Base-by-base conservation (phyloP, 2,888 invertebrate species). In the Therioaphis trifolii region DNA sequence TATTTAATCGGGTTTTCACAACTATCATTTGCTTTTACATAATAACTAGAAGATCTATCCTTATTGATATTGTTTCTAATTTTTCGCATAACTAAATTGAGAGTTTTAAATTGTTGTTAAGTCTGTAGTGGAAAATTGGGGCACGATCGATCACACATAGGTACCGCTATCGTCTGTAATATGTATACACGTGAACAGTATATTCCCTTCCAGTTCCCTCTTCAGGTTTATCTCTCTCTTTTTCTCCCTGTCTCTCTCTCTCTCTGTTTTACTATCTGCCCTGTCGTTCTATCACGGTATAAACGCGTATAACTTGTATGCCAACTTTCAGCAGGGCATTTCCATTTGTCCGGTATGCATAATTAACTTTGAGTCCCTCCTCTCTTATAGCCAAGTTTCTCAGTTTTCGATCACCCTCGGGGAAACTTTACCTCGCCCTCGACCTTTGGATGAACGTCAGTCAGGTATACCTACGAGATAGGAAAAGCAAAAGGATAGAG, bases 291-390 rank as follows among this genome's bases (percentile, higher is more conserved):
- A 29, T 27, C 21, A 61, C 49, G 14, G 71, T 24, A n/a, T n/a
- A 69, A 69, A 79, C 55, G 77, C 52, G 66, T 68, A 63, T 69
- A 68, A 24, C 77, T 77, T 72, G 61, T 49, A 80, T 46, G 71
- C 71, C 80, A 71, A 80, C 80, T 80, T 61, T 58, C 55, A 58
- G 27, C 49, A 27, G 43, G 29, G 71, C 29, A 80, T 80, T 80
- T 72, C 80, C 80, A 80, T 80, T 80, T 80, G 71, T 61, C 80
- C 71, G 46, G 80, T 61, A 80, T 80, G 80, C 80, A 80, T 80
- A 80, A 80, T 80, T 80, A 80, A 80, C 80, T 80, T 49, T 61
- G 58, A 11, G 12, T 27, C 61, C 69, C 58, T 29, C 15, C 71
- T 43, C 43, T 18, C n/a, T 5, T 55, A 35, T 27, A 46, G 71